Conservation (phyloP, 2,113 vertebrate genomes). For the Vidua macroura region DNA sequence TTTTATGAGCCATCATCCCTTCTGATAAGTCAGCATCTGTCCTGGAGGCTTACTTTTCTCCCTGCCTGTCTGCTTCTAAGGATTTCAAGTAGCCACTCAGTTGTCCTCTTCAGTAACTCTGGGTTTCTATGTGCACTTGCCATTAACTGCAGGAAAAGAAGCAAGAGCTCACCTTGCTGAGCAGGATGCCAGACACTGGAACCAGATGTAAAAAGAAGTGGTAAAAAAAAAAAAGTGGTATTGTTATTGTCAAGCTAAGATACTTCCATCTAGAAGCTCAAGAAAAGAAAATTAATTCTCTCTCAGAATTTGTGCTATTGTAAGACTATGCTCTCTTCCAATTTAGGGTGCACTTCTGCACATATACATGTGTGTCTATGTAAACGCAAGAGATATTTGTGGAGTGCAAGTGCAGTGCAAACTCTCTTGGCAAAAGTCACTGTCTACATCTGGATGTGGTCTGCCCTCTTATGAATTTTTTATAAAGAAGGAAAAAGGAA, state of each 20-base stretch:
- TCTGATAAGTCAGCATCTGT: not conserved
- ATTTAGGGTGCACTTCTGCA: not conserved
- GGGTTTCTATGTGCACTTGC: not conserved
- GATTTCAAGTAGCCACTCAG: not conserved
- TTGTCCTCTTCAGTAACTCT: not conserved
- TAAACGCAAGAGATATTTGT: not conserved
- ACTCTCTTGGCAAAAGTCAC: not conserved
- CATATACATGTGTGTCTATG: not conserved
- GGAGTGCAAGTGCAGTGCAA: not conserved
- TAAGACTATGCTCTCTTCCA: not conserved
- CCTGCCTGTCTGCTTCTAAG: not conserved
- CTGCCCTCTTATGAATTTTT: not conserved
- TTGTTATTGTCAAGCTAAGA: not conserved
- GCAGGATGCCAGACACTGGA: not conserved
- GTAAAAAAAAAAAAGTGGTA: not conserved
- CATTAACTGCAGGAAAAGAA: not conserved
- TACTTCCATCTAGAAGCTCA: not conserved
- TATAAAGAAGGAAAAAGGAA: not conserved
- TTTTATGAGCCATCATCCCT: not conserved
- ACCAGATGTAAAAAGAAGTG: not conserved
- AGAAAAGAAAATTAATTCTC: not conserved
- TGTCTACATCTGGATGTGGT: not conserved
- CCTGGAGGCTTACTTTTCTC: not conserved
- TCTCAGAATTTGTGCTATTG: rapidly evolving
- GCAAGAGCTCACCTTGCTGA: not conserved